Evolutionary conservation across 2,888 invertebrate genomes (phyloP).

Genomic region (Xestia xanthographa): DNA sequence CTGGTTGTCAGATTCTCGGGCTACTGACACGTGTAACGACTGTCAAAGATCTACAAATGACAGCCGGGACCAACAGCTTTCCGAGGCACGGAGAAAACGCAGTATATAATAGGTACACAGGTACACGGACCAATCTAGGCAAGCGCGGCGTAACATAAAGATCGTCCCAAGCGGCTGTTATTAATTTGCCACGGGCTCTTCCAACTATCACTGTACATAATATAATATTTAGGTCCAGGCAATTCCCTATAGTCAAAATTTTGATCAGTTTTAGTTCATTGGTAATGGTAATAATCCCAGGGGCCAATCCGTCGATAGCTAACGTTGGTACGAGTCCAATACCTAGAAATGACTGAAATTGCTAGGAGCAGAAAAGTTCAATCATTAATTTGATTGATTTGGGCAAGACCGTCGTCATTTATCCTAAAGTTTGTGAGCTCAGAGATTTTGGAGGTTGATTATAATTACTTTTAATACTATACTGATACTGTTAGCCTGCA

Average conservation of each 20-base stretch:
- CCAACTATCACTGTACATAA: background rate
- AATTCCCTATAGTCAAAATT: background rate
- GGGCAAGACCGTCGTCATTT: background rate
- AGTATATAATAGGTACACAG: too few relatives aligned
- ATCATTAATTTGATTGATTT: constrained; percentile 26
- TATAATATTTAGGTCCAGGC: background rate
- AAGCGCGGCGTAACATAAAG: background rate
- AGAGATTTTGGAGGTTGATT: constrained; percentile 1
- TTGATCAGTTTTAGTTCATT: constrained; percentile 21
- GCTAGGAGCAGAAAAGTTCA: constrained; percentile 21
- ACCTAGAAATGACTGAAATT: constrained; percentile 12
- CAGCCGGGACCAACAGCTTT: too few relatives aligned
- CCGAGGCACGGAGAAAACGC: too few relatives aligned
- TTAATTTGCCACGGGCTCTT: background rate
- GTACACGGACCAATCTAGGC: too few relatives aligned
- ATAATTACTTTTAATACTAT: too few relatives aligned
- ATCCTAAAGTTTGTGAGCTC: background rate
- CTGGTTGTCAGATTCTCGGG: too few relatives aligned
- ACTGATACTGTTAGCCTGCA: too few relatives aligned
- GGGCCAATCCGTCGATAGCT: constrained; percentile 5
- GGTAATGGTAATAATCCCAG: constrained; percentile 23
- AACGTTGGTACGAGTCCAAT: constrained; percentile 42
- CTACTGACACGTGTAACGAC: too few relatives aligned
- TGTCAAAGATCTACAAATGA: too few relatives aligned
- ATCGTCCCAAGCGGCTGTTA: background rate